Conservation (phyloP, 2,888 invertebrate genomes). For the Calameuta idolon region DNA sequence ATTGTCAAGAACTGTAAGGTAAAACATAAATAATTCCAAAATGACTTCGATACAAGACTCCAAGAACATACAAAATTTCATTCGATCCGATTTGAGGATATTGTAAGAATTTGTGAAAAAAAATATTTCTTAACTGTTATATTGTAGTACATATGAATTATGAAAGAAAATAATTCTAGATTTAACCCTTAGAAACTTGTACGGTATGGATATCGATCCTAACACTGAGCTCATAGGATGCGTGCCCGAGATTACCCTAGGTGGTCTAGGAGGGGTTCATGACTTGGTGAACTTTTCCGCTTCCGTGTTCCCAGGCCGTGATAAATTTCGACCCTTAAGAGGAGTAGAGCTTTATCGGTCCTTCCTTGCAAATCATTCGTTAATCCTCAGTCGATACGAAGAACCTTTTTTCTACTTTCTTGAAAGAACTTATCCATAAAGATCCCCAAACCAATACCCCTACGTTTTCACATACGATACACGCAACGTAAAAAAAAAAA, state of each 20-base stretch:
- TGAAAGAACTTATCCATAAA: not conserved
- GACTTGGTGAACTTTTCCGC: constrained; percentile 33
- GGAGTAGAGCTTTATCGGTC: constrained; percentile 52
- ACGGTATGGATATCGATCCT: constrained; percentile 40
- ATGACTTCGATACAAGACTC: not conserved
- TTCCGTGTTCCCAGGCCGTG: constrained; percentile 48
- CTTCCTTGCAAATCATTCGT: constrained; percentile 56
- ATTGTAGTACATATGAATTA: not conserved
- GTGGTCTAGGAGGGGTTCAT: constrained; percentile 32
- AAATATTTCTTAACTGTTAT: not conserved
- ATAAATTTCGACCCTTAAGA: constrained; percentile 54
- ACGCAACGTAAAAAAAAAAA: not conserved
- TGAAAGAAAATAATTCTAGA: not conserved
- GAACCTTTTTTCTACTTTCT: not conserved
- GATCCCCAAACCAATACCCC: not conserved
- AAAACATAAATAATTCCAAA: not conserved
- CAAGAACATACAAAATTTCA: not conserved
- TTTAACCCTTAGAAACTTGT: not conserved
- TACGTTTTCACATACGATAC: not conserved
- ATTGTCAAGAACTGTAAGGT: not conserved
- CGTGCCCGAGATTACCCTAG: constrained; percentile 37
- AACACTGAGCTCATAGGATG: constrained; percentile 36
- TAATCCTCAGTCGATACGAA: constrained; percentile 49
- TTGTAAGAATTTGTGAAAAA: not conserved
- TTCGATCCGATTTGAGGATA: not conserved